Evolutionary conservation across 2,888 invertebrate species (phyloP).

Genomic region (Atethmia centrago): DNA sequence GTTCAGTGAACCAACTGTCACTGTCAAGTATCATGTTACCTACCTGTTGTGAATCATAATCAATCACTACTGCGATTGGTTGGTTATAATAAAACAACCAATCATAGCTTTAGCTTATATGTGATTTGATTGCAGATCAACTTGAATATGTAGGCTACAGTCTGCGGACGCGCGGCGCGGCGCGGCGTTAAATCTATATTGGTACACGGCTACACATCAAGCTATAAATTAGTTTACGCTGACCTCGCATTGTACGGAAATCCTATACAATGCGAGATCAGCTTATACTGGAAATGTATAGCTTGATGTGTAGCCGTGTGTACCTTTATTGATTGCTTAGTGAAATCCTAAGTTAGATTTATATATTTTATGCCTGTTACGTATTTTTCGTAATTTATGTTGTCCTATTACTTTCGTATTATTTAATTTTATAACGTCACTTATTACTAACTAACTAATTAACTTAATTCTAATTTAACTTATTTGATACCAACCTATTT

Average conservation of each 20-base stretch:
- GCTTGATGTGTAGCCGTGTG: no score
- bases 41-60: background rate
- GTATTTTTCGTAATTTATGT: background rate
- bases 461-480: no score
- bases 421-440: background rate
- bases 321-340: background rate
- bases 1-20: slow-evolving; percentile 23
- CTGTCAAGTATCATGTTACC: slow-evolving; percentile 20
- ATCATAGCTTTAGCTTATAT: background rate
- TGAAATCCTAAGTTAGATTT: background rate
- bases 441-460: no score
- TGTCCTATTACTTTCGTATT: background rate
- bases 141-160: background rate
- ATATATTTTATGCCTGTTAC: background rate
- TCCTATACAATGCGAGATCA: no score
- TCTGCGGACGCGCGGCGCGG: background rate
- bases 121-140: background rate
- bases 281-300: no score
- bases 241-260: no score
- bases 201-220: no score
- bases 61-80: slow-evolving; percentile 13
- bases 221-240: no score
- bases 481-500: background rate
- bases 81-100: slow-evolving; percentile 4
- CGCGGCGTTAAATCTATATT: background rate